These are phyloP conservation scores for Stramonita haemastoma DNA, from an alignment of 2,888 invertebrate species.

Conservation along the genomic window DNA sequence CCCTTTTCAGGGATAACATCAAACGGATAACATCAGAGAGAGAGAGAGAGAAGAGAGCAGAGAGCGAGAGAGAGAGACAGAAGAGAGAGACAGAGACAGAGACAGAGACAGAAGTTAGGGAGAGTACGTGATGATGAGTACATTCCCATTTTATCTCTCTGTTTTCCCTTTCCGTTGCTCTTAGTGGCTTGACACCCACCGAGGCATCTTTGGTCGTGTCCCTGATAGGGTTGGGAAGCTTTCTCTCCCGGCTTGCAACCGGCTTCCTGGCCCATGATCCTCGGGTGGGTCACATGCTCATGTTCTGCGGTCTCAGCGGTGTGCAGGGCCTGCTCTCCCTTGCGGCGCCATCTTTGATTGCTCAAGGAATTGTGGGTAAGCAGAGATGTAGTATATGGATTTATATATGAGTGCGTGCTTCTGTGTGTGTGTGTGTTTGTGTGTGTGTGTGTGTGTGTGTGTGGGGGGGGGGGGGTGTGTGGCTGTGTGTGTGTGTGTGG, in stretches of 20 bases:
- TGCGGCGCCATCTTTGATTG: slow-evolving; percentile 18
- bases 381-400: not conserved
- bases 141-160: not conserved
- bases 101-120: not conserved
- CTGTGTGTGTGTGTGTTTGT: slow-evolving; percentile 21
- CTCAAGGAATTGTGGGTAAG: not conserved
- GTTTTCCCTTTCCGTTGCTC: not conserved
- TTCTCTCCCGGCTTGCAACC: not conserved
- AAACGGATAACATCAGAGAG: not conserved
- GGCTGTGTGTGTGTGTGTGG: not conserved
- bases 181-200: slow-evolving; percentile 14
- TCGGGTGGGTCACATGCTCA: not conserved
- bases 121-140: not conserved
- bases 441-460: slow-evolving; percentile 1
- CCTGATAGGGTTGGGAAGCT: not conserved
- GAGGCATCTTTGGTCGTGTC: slow-evolving; percentile 24
- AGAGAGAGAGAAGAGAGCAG: not conserved
- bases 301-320: slow-evolving; percentile 11
- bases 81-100: not conserved
- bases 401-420: not conserved
- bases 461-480: not conserved
- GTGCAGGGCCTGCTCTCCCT: slow-evolving; percentile 2
- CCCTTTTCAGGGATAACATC: no score
- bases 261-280: slow-evolving; percentile 27
- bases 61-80: not conserved